Evolutionary conservation across 2,888 invertebrate species (phyloP), one percentile per base, ranked within the genome.

Genomic region (Apodemia hepburni): DNA sequence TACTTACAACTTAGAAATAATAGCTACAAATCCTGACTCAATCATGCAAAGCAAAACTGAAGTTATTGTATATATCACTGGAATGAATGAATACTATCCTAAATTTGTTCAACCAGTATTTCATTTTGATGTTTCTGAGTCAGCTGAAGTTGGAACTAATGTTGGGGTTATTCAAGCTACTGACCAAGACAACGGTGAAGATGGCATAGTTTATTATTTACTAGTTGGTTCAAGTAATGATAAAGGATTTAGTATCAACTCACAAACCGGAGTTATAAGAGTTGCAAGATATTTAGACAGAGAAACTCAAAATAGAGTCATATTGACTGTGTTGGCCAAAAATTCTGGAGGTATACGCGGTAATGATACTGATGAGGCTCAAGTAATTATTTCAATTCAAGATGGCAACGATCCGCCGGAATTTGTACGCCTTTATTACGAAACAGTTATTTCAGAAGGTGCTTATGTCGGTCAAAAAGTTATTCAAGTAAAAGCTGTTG

Each of bases 331-430:
- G 0, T 93, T 98, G 92, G 98, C 98, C 0, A 99, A 99, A 87
- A 99, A 99, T 79, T 95, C 95, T 60, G 98, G 98, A 15, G 97
- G 98, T 18, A 98, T 99, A 71, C 93, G 96, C 49, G 98, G 98
- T 3, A 98, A 98, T 79, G 98, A 98, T 76, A 98, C 98, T 0
- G 98, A 98, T 78, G 98, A 97, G 85, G 98, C 98, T 4, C 97
- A 97, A 85, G 97, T 99, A 0, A 96, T 97, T 59, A 96, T 99
- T 67, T 96, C 97, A 0, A 97, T 99, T 68, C 97, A 98, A 87
- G 98, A 98, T 81, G 98, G 98, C 22, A 98, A 98, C 79, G 98
- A 98, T 88, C 98, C 98, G 0, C 98, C 98, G 0, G 97, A 97
- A 80, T 99, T 99, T 80, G 84, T 95, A n/a, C 94, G 95, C 74